Percentiles rank a stretch among this genome's conserved stretches.
Conservation (phyloP, 1,140 invertebrate genomes). For the Wiebesia pumilae region DNA sequence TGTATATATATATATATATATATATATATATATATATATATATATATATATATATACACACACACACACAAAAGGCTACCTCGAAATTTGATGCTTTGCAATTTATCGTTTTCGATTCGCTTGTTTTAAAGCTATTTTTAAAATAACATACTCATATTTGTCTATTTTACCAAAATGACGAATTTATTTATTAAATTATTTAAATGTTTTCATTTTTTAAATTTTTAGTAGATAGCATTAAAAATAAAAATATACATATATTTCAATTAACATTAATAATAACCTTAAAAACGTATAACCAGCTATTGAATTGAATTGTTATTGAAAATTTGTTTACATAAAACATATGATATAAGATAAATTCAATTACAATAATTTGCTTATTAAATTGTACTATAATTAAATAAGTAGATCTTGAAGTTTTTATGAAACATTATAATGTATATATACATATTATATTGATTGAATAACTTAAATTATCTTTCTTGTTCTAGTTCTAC, state of each 20-base stretch:
- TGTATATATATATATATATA: background rate
- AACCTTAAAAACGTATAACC: constrained; percentile 1
- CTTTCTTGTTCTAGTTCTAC: constrained; percentile 63
- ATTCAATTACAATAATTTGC: background rate
- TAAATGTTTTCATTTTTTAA: background rate
- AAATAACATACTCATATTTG: background rate
- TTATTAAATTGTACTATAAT: background rate
- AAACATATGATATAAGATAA: background rate
- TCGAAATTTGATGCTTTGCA: no score
- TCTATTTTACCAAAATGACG: background rate
- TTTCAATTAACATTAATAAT: background rate
- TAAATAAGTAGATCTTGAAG: background rate
- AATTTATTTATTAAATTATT: background rate
- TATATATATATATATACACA: no score
- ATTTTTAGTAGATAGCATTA: background rate
- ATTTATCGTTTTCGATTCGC: no score
- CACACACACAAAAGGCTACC: no score
- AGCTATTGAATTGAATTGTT: no score
- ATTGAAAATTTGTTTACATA: background rate
- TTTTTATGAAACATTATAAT: background rate
- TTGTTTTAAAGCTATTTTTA: no score
- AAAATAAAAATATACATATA: background rate
- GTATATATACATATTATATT: background rate
- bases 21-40: no score
- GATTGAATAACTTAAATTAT: constrained; percentile 55